A percentile compares a stretch with the other conserved stretches of the same genome.
These are phyloP conservation scores for Aphelocoma californica DNA, from an alignment of 2,797 vertebrate genomes.

Conservation along the genomic window DNA sequence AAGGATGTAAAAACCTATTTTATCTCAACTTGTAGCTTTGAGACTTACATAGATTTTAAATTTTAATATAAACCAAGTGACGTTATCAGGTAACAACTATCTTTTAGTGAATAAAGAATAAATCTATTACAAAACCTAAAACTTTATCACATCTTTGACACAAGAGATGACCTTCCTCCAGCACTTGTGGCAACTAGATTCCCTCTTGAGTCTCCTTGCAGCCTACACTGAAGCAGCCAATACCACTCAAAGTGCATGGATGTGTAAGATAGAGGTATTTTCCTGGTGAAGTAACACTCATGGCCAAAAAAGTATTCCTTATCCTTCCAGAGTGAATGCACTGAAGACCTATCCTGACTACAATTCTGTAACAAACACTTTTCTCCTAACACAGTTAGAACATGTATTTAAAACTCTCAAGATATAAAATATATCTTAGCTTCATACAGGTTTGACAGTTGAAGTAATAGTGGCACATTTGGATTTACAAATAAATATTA, in stretches of 20 bases:
- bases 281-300: background rate
- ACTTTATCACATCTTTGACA: background rate
- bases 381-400: background rate
- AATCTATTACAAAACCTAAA: background rate
- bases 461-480: background rate
- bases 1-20: background rate
- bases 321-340: background rate
- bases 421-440: background rate
- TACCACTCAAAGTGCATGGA: background rate
- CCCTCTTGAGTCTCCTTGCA: background rate
- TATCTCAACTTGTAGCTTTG: background rate
- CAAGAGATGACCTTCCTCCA: background rate
- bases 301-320: background rate
- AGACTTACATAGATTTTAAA: background rate
- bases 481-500: background rate
- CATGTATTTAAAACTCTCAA: background rate
- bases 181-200: background rate
- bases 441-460: background rate
- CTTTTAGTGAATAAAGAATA: background rate
- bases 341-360: background rate
- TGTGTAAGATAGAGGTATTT: rapidly evolving
- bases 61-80: background rate
- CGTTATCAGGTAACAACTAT: background rate
- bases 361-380: background rate
- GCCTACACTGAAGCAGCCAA: background rate